Evolutionary conservation across 2,113 vertebrate species (phyloP).

Genomic region (Caretta caretta): DNA sequence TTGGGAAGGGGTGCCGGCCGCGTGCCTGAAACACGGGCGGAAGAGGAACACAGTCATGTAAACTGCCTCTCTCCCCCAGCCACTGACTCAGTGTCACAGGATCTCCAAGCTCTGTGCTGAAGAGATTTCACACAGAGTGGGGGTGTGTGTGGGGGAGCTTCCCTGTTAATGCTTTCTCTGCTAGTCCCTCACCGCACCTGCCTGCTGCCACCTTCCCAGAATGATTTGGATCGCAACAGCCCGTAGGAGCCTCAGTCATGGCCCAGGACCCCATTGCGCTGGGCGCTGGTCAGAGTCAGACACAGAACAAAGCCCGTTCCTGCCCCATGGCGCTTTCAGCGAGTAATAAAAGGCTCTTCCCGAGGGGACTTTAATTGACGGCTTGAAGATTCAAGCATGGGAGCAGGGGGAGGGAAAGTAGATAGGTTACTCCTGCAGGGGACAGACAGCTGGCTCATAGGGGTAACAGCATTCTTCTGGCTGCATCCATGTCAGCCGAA

Average conservation of each 20-base stretch:
- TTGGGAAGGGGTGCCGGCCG: rapidly evolving
- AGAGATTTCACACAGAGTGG: neutral
- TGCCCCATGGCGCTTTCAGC: neutral
- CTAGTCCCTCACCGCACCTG: neutral
- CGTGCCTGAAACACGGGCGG: neutral
- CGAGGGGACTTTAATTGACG: rapidly evolving
- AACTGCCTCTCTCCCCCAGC: neutral
- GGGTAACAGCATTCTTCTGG: neutral
- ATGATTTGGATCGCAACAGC: neutral
- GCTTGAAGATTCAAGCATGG: neutral
- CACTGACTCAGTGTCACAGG: neutral
- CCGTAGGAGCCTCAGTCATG: neutral
- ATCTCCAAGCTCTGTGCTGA: neutral
- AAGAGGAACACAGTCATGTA: too few relatives aligned
- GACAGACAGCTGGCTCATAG: neutral
- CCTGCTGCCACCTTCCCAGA: neutral
- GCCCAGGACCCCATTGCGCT: neutral
- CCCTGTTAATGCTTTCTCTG: neutral
- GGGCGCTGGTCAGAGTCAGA: neutral
- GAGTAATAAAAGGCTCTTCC: neutral
- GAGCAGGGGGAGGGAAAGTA: too few relatives aligned
- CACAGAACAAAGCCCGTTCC: neutral
- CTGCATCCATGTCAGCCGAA: neutral
- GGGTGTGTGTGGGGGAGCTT: neutral
- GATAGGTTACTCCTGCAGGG: too few relatives aligned